phyloP scores from a whole-genome alignment of 2,797 vertebrate species.

The Naso thynnoides region DNA sequence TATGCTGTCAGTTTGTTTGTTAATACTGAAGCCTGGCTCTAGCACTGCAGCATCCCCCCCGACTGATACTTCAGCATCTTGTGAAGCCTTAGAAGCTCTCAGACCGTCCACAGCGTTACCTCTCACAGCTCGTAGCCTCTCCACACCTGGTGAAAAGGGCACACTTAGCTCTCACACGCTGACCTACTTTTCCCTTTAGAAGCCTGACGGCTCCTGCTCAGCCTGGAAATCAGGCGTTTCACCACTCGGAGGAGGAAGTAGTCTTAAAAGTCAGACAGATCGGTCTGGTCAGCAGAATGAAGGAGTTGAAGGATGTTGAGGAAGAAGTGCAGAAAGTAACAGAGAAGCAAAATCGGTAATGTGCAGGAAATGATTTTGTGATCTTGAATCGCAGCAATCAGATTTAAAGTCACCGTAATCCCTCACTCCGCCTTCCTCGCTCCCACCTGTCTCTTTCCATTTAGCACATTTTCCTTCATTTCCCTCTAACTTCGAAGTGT shows the following conservation, averaged over 20 bases:
- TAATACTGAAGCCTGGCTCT: slow-evolving; percentile 26
- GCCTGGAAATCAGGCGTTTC: slow-evolving; percentile 52
- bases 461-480: slow-evolving; percentile 40
- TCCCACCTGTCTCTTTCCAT: slow-evolving; percentile 7
- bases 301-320: slow-evolving; percentile 17
- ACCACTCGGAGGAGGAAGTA: slow-evolving; percentile 18
- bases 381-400: slow-evolving; percentile 35
- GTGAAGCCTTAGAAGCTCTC: slow-evolving; percentile 20
- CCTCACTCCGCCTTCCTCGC: too few species aligned
- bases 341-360: not conserved
- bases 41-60: slow-evolving; percentile 18
- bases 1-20: slow-evolving; percentile 13
- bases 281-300: slow-evolving; percentile 47
- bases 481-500: slow-evolving; percentile 11
- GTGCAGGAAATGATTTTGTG: slow-evolving; percentile 17
- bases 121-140: slow-evolving; percentile 43
- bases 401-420: slow-evolving; percentile 21
- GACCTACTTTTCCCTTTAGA: slow-evolving; percentile 66
- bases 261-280: slow-evolving; percentile 23
- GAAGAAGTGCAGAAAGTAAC: slow-evolving; percentile 1
- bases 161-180: slow-evolving; percentile 35
- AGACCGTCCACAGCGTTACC: slow-evolving; percentile 25
- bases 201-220: slow-evolving; percentile 44
- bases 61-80: slow-evolving; percentile 19
- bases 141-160: slow-evolving; percentile 47